A percentile compares a stretch with the other conserved stretches of the same genome.
Evolutionary conservation across 2,797 vertebrate genomes (phyloP).

Genomic region (Lithobates sylvaticus): DNA sequence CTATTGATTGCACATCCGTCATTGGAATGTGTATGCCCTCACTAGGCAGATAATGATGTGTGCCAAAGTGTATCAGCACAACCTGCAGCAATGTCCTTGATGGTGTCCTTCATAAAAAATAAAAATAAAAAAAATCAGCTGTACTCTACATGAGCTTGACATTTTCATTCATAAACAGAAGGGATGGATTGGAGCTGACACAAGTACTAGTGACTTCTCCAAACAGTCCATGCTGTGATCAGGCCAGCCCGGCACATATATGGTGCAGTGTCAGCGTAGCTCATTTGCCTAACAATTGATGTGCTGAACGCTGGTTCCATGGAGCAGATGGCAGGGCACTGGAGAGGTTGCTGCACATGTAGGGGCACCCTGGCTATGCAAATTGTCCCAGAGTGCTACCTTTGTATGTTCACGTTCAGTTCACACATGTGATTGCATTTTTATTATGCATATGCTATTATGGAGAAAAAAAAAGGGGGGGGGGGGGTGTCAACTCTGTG

Average conservation of each 20-base stretch:
- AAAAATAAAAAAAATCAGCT: conserved; percentile 12
- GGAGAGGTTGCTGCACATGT: neutral
- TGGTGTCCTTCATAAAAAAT: conserved; percentile 52
- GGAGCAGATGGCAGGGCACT: conserved; percentile 22
- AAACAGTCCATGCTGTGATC: conserved; percentile 15
- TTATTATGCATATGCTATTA: neutral
- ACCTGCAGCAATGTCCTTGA: conserved; percentile 51
- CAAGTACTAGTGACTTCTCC: neutral
- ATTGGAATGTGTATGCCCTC: conserved; percentile 5
- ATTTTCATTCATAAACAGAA: conserved; percentile 52
- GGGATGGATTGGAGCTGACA: neutral
- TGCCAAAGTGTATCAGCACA: neutral
- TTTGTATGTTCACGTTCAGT: conserved; percentile 1
- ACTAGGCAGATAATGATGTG: conserved; percentile 18
- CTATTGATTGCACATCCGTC: neutral
- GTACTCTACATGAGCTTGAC: neutral
- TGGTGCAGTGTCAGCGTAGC: conserved; percentile 8
- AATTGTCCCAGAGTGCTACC: too few relatives aligned
- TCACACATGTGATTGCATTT: neutral
- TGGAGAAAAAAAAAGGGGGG: neutral
- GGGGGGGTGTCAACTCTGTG: neutral
- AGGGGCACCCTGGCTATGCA: too few relatives aligned
- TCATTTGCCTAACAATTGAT: conserved; percentile 45
- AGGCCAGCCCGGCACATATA: neutral
- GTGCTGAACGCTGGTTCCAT: conserved; percentile 10